Percentiles rank a stretch among this genome's conserved stretches.
Conservation (phyloP, 2,113 vertebrate species). For the Ivindomyrus marchei region DNA sequence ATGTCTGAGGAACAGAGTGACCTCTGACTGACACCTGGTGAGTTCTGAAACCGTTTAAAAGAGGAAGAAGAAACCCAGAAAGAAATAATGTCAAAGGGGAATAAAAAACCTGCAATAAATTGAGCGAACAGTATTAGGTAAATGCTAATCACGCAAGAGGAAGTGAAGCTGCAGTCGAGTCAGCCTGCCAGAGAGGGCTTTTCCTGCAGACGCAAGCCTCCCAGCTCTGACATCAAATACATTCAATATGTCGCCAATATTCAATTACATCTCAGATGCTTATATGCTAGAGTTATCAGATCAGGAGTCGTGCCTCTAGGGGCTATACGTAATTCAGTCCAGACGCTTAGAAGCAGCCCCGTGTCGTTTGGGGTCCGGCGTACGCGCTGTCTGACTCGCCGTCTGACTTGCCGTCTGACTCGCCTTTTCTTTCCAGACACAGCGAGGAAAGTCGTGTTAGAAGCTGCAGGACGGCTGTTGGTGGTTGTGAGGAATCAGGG, state of each 20-base stretch:
- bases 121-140: constrained; percentile 12
- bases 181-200: background rate
- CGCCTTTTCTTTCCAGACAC: background rate
- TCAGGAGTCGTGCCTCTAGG: constrained; percentile 13
- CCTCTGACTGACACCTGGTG: background rate
- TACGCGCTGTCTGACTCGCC: too few species aligned
- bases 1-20: background rate
- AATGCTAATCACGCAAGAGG: constrained; percentile 18
- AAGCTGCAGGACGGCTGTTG: background rate
- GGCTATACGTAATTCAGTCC: constrained; percentile 23
- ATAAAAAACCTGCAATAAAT: constrained; percentile 19
- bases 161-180: background rate
- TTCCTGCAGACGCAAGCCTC: constrained; percentile 16
- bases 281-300: constrained; percentile 23
- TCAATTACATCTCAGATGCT: constrained; percentile 30
- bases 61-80: constrained; percentile 1
- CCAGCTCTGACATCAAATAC: constrained; percentile 19
- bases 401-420: background rate
- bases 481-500: background rate
- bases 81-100: constrained; percentile 7
- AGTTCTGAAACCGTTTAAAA: background rate
- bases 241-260: constrained; percentile 31
- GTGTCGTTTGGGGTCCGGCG: background rate
- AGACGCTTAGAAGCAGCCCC: constrained; percentile 6
- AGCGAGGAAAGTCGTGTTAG: background rate